phyloP scores from a whole-genome alignment of 2,113 vertebrate genomes.

The Protobothrops flavoviridis region DNA sequence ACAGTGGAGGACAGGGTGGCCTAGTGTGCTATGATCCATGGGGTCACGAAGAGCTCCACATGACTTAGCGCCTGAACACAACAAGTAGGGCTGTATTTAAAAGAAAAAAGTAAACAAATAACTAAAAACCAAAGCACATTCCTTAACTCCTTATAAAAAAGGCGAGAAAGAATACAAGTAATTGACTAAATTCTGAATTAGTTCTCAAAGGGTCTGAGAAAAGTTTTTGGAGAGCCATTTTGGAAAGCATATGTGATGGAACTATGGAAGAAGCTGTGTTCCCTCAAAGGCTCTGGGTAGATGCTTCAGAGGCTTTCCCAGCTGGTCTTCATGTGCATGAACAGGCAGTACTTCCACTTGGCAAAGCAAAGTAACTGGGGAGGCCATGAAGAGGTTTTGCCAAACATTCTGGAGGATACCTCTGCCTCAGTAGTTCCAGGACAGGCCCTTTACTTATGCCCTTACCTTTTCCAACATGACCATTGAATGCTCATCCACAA shows the following conservation, averaged over 20 bases:
- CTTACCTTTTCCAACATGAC: not conserved
- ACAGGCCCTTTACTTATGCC: not conserved
- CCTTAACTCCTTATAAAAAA: constrained; percentile 41
- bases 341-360: not conserved
- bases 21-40: not conserved
- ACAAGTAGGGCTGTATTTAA: constrained; percentile 62
- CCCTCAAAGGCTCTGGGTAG: not conserved
- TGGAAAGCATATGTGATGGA: not conserved
- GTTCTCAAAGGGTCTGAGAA: constrained; percentile 29
- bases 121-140: not conserved
- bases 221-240: not conserved
- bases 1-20: not conserved
- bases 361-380: not conserved
- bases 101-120: constrained; percentile 29
- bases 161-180: constrained; percentile 45
- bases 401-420: not conserved
- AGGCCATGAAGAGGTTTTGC: not conserved
- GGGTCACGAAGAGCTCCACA: too few relatives aligned
- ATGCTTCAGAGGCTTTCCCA: not conserved
- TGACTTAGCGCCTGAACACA: not conserved
- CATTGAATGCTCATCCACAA: not conserved
- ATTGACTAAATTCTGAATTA: constrained; percentile 51
- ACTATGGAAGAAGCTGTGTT: not conserved
- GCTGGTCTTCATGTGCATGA: not conserved
- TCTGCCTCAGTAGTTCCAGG: not conserved